Conservation (phyloP, 2,113 vertebrate species). For the Corydoras sp. region DNA sequence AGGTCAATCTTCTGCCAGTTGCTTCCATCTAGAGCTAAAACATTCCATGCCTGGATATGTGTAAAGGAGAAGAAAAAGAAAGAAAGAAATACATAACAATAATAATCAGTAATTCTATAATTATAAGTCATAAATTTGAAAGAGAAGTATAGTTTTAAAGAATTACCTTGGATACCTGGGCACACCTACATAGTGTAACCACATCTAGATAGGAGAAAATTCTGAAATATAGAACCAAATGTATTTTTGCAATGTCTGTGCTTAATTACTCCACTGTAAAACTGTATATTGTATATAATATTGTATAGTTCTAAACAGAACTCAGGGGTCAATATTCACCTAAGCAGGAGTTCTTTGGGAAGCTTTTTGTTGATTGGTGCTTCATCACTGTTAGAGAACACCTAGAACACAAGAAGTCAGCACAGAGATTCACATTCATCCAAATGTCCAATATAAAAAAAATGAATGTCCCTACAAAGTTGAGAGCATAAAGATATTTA, state of each 20-base stretch:
- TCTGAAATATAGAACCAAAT: conserved; percentile 59
- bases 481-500: too few species aligned
- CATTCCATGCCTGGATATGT: conserved; percentile 80
- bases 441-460: too few species aligned
- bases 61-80: conserved; percentile 12
- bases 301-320: background rate
- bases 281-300: too few species aligned
- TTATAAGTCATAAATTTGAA: too few species aligned
- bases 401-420: conserved; percentile 56
- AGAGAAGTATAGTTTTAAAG: background rate
- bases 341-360: conserved; percentile 93
- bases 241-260: too few species aligned
- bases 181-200: conserved; percentile 90
- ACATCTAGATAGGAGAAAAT: conserved; percentile 97
- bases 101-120: background rate
- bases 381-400: conserved; percentile 92
- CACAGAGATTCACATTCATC: conserved; percentile 42
- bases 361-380: conserved; percentile 95
- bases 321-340: conserved; percentile 59
- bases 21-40: conserved; percentile 91
- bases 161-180: conserved; percentile 91
- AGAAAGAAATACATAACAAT: background rate
- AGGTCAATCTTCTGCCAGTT: conserved; percentile 97
- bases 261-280: too few species aligned
- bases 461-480: too few species aligned